Percentiles rank a stretch among this genome's conserved stretches.
These are phyloP conservation scores for Parotocinclus haroldoi DNA, from an alignment of 2,797 vertebrate genomes.

Conservation along the genomic window DNA sequence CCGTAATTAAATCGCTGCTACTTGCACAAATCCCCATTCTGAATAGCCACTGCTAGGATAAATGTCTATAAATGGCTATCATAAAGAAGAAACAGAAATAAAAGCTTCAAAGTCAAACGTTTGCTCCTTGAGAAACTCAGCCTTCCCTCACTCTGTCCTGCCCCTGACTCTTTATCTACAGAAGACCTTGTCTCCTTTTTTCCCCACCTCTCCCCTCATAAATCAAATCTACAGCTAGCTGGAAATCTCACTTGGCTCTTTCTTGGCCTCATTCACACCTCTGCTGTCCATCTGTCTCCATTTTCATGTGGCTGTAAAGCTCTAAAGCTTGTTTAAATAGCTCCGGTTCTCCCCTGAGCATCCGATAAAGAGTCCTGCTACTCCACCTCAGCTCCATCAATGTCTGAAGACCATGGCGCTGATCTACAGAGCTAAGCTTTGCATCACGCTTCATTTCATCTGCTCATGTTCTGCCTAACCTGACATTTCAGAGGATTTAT, in stretches of 20 bases:
- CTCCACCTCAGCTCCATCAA: background rate
- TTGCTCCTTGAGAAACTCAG: background rate
- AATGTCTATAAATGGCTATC: background rate
- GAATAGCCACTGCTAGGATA: no score
- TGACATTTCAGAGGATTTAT: no score
- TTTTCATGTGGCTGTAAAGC: background rate
- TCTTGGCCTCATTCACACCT: background rate
- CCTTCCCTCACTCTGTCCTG: background rate
- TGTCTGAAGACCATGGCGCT: background rate
- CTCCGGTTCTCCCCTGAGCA: no score
- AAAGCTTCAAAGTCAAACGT: background rate
- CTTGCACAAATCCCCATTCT: background rate
- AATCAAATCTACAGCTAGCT: background rate
- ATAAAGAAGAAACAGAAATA: background rate
- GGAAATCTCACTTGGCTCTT: background rate
- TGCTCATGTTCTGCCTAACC: no score
- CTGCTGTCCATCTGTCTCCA: background rate
- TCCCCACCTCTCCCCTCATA: background rate
- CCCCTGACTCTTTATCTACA: background rate
- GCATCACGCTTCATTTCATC: no score
- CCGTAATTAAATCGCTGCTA: background rate
- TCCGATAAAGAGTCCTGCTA: background rate
- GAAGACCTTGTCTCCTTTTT: background rate
- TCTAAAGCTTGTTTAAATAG: background rate
- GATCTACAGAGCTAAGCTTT: background rate